Conservation (phyloP, 2,113 vertebrate species). For the Proterorhinus semilunaris region DNA sequence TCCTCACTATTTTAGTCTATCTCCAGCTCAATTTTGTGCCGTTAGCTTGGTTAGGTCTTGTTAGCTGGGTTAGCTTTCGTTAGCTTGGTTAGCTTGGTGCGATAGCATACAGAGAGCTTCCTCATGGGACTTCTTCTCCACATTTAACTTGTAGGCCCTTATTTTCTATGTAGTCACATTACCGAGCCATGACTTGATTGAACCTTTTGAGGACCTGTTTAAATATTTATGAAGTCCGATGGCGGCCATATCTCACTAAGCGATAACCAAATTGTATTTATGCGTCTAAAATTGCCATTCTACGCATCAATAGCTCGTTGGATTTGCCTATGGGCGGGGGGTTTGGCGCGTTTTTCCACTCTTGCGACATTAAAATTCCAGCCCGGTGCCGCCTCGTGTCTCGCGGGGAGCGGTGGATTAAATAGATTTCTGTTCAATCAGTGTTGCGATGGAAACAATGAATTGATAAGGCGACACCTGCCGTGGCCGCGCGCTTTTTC, state of each 20-base stretch:
- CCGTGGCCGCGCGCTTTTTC: not conserved
- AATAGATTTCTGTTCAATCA: slow-evolving; percentile 57
- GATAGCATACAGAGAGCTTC: no score
- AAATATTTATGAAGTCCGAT: not conserved
- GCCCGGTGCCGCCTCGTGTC: slow-evolving; percentile 43
- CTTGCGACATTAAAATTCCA: slow-evolving; percentile 37
- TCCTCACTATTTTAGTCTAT: no score
- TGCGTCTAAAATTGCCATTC: not conserved
- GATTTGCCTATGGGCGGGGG: not conserved
- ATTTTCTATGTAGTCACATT: no score
- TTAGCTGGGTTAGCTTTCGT: no score
- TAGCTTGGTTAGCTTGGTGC: no score
- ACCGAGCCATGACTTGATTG: no score
- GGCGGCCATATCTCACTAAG: not conserved
- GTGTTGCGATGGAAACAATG: slow-evolving; percentile 56
- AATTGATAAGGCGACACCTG: slow-evolving; percentile 39
- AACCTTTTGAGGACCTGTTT: no score
- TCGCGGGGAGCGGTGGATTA: slow-evolving; percentile 50
- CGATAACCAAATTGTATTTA: not conserved
- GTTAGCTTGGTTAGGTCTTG: no score
- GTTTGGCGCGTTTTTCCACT: not conserved
- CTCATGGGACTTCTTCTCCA: no score
- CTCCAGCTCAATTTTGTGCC: no score
- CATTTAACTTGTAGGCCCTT: no score
- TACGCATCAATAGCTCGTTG: not conserved